Evolutionary conservation across 2,888 invertebrate species (phyloP).

Genomic region (Dorcus hopei): DNA sequence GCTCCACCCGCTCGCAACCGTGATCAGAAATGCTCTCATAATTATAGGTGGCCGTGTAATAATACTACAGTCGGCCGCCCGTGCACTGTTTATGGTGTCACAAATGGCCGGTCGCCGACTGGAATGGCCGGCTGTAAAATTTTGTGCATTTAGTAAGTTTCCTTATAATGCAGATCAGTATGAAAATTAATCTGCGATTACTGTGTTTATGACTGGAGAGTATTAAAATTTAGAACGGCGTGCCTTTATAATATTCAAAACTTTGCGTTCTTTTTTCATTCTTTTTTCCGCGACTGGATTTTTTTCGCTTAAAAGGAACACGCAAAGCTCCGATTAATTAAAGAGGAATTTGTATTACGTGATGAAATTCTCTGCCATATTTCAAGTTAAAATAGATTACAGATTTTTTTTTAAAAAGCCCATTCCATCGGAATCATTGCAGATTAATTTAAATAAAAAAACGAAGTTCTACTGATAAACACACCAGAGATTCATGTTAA

Average conservation of each 20-base stretch:
- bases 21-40: conserved; percentile 30
- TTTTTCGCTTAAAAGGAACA: no score
- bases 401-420: no score
- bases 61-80: conserved; percentile 22
- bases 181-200: conserved; percentile 25
- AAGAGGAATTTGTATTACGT: no score
- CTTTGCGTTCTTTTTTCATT: neutral
- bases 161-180: conserved; percentile 25
- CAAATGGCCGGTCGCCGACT: neutral
- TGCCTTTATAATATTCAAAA: neutral
- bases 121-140: conserved; percentile 6
- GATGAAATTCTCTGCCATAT: no score
- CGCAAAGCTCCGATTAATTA: no score
- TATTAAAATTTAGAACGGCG: neutral
- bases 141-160: conserved; percentile 19
- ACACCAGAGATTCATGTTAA: no score
- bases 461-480: no score
- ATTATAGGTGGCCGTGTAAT: conserved; percentile 31
- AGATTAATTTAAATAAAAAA: no score
- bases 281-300: no score
- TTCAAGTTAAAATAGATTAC: no score
- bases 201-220: conserved; percentile 12
- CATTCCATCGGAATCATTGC: no score
- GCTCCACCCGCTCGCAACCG: conserved; percentile 28
- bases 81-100: neutral